phyloP scores from a whole-genome alignment of 2,113 vertebrate species.

The Ramphastos sulfuratus region DNA sequence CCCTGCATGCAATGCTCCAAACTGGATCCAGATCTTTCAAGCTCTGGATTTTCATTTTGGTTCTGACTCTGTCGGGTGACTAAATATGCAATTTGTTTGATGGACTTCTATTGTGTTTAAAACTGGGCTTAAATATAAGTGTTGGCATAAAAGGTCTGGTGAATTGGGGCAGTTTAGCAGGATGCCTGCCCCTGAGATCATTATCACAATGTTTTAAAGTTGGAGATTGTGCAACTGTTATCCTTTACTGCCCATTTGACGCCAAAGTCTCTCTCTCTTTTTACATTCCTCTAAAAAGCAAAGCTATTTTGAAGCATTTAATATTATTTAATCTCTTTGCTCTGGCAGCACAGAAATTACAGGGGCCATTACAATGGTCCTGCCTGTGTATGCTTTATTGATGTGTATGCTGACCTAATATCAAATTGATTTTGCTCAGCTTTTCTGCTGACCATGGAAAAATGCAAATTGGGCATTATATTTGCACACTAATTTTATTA shows the following conservation, averaged over 20 bases:
- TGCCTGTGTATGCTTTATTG: slow-evolving; percentile 82
- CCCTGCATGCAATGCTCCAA: background rate
- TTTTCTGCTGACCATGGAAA: slow-evolving; percentile 90
- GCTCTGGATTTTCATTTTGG: background rate
- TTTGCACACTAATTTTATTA: slow-evolving; percentile 82
- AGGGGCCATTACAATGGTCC: slow-evolving; percentile 70
- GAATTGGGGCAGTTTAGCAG: background rate
- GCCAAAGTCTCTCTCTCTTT: slow-evolving; percentile 42
- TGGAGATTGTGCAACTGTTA: slow-evolving; percentile 53
- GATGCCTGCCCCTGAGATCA: background rate
- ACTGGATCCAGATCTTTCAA: background rate
- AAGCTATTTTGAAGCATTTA: slow-evolving; percentile 65
- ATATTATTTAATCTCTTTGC: slow-evolving; percentile 71
- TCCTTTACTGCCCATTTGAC: slow-evolving; percentile 52
- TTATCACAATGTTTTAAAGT: slow-evolving; percentile 34
- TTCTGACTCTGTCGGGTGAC: background rate
- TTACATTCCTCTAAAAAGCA: slow-evolving; percentile 58
- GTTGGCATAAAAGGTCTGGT: background rate
- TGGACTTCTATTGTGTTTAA: background rate
- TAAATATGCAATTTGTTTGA: background rate
- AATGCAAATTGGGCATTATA: slow-evolving; percentile 91
- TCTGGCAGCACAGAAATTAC: slow-evolving; percentile 65
- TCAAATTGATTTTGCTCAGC: slow-evolving; percentile 83
- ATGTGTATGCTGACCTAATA: slow-evolving; percentile 89
- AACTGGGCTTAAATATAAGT: background rate